phyloP scores from a whole-genome alignment of 2,888 invertebrate species.

The Diachrysia chrysitis region DNA sequence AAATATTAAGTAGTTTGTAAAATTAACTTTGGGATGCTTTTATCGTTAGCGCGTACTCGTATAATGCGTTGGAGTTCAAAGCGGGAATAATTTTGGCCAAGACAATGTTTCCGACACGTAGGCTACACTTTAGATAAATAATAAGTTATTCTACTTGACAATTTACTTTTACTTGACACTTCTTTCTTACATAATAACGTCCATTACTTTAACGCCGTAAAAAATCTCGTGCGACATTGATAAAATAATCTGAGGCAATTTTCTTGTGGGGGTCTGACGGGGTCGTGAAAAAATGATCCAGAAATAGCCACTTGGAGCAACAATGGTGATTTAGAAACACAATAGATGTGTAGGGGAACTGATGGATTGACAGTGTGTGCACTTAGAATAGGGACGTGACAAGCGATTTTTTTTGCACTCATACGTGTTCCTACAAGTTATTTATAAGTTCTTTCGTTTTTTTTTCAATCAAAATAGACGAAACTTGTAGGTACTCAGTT shows the following conservation, averaged over 20 bases:
- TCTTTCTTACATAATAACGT: slow-evolving; percentile 48
- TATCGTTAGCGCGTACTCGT: no score
- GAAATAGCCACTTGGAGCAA: slow-evolving; percentile 73
- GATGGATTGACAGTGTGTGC: slow-evolving; percentile 66
- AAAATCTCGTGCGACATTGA: slow-evolving; percentile 40
- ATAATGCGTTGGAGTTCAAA: no score
- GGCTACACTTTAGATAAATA: no score
- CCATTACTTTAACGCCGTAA: slow-evolving; percentile 47
- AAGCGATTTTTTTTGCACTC: slow-evolving; percentile 28
- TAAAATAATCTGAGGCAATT: slow-evolving; percentile 57
- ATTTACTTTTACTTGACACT: slow-evolving; percentile 39
- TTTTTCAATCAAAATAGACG: no score
- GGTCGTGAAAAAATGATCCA: slow-evolving; percentile 44
- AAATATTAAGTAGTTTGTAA: no score
- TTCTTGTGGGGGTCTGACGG: slow-evolving; percentile 35
- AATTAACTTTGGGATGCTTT: no score
- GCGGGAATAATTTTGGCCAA: no score
- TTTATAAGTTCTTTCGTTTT: background rate
- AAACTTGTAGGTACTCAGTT: no score
- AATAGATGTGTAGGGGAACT: slow-evolving; percentile 62
- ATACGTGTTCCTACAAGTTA: slow-evolving; percentile 17
- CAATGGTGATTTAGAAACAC: slow-evolving; percentile 71
- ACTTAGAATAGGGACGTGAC: slow-evolving; percentile 47
- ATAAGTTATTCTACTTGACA: no score
- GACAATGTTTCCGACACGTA: no score